Base-by-base conservation (phyloP, 2,113 vertebrate genomes). In the Triplophysa rosa region DNA sequence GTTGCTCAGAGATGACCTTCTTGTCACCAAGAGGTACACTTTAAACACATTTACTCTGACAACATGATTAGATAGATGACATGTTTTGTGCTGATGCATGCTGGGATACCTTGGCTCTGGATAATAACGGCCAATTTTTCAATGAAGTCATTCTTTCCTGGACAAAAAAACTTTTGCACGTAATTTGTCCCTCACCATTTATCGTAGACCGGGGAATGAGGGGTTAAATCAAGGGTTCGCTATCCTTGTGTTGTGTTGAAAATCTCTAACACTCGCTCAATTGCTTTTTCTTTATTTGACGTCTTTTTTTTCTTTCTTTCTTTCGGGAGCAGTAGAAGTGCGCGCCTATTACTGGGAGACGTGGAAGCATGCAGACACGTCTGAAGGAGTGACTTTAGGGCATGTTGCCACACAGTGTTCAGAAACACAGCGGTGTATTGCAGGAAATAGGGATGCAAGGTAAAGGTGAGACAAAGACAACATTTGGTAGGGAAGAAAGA, bases 321-420 rank as follows among this genome's bases (percentile, higher is more conserved):
- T 37, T n/a, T 61, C 59, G 3, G 24, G 23, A 33, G 4, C 2
- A 52, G 16, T 52, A 52, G 49, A 52, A 17, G 23, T 59, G 21
- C 6, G 10, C 17, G 4, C 16, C 62, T 49, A 61, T 61, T 33
- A 42, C 17, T 59, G 45, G 24, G 66, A 24, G 2, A 16, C 72
- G 26, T 19, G 21, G 9, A 80, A 19, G 56, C 17, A 49, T 19
- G 1, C 21, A 64, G 14, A 14, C 56, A 16, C n/a, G 12, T 26
- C 59, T 9, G 21, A 47, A 63, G n/a, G 8, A 56, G 52, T 69
- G 71, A 64, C 58, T 61, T 42, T 45, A 61, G 54, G 72, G 21
- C 58, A 59, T 52, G 47, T 59, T 78, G 17, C 74, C 64, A 72
- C 75, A 74, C 29, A 68, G 59, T 70, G 67, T 65, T 72, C 37